Base-by-base conservation (phyloP, 1,140 invertebrate species). In the Brachionus sp. region DNA sequence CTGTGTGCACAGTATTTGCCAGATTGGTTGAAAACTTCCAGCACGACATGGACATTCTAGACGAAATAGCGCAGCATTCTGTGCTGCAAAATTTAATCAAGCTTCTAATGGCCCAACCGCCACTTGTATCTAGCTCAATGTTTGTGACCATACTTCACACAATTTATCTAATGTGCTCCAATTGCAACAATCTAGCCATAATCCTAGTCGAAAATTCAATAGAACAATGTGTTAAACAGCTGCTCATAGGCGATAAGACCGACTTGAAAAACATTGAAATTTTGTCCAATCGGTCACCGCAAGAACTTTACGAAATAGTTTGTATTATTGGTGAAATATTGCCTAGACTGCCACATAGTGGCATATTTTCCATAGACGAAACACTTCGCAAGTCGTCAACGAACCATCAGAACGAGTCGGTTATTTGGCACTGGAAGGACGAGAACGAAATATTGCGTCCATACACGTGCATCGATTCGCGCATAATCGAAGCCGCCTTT, bases 11-110 rank as follows among this genome's bases (percentile, higher is more conserved):
- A 75, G 95, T 96, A 23, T 98, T 99, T 87, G 94, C 94, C 84
- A 92, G 97, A 16, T 90, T 99, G 9, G 95, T 98, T 0, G 97
- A 99, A 86, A 97, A 95, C 88, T 96, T 96, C 88, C 95, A 98
- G 87, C 92, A 93, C 86, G 95, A 98, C 88, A 92, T 95, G 37
- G 91, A 92, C 6, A 92, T 94, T 84, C 90, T 99, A 62, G 94
- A 95, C 87, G 96, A 98, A 89, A 98, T 99, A 84, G 95, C 97
- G 70, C 95, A 94, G 83, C 93, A 94, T 25, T 94, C 95, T 87
- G 88, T 98, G 64, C 91, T 98, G 2, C 94, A 94, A 37, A 98
- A 98, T 90, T 91, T 89, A 12, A 87, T 88, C 84, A 87, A 89
- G 84, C 84, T 90, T 93, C 89, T 98, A 86, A 94, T 98, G 84